A percentile compares a stretch with the other conserved stretches of the same genome.
Evolutionary conservation across 2,113 vertebrate species (phyloP).

Genomic region (Prolemur simus): DNA sequence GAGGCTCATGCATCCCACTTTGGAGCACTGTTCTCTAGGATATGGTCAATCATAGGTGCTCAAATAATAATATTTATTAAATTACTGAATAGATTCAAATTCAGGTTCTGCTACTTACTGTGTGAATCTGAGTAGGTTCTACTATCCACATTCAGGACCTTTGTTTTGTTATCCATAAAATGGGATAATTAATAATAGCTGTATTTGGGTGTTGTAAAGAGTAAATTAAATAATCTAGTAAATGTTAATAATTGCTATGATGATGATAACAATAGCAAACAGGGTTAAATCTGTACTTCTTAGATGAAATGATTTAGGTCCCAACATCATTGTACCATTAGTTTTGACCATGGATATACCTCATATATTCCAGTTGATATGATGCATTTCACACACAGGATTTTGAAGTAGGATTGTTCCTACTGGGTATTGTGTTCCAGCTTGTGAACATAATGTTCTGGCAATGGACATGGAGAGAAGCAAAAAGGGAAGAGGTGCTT

Average conservation of each 20-base stretch:
- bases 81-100: background rate
- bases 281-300: background rate
- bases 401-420: background rate
- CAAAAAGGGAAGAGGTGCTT: background rate
- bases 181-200: background rate
- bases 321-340: background rate
- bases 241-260: background rate
- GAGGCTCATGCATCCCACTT: background rate
- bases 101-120: background rate
- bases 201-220: background rate
- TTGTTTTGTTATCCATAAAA: background rate
- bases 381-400: background rate
- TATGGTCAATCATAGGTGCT: background rate
- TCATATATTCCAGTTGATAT: background rate
- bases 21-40: background rate
- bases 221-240: background rate
- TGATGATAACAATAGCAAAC: background rate
- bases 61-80: background rate
- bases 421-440: background rate
- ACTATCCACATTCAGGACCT: background rate
- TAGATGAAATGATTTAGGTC: background rate
- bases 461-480: background rate
- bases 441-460: background rate
- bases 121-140: background rate
- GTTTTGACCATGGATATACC: background rate